Evolutionary conservation across 30 jellyfish, hydroid and myxozoan species (phyloP).

Genomic region (Chironex yamaguchii): DNA sequence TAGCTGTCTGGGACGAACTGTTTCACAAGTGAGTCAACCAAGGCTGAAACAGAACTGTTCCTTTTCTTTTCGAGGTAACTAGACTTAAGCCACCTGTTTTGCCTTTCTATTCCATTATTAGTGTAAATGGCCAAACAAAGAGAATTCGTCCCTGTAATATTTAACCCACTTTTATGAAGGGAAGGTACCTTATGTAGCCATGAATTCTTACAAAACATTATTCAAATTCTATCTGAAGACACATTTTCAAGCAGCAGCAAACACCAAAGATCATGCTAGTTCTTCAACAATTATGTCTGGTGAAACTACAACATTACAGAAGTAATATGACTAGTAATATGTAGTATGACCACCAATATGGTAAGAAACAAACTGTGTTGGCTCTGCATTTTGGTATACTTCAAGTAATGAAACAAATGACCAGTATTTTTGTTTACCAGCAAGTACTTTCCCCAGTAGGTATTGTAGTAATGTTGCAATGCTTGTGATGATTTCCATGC

Average conservation of each 20-base stretch:
- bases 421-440: constrained; percentile 1
- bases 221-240: background rate
- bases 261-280: background rate
- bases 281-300: background rate
- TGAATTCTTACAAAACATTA: background rate
- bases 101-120: constrained; percentile 60
- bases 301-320: too few relatives aligned
- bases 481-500: constrained; percentile 27
- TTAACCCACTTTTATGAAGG: constrained; percentile 53
- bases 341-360: too few relatives aligned
- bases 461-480: constrained; percentile 7
- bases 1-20: constrained; percentile 70
- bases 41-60: constrained; percentile 35
- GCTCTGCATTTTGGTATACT: too few relatives aligned
- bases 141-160: constrained; percentile 12
- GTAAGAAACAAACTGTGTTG: too few relatives aligned
- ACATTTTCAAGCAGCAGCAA: background rate
- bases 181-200: background rate
- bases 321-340: too few relatives aligned
- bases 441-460: constrained; percentile 14
- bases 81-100: constrained; percentile 55
- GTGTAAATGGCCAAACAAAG: constrained; percentile 51
- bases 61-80: constrained; percentile 52
- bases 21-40: constrained; percentile 34
- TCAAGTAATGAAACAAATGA: too few relatives aligned